Conservation (phyloP, 2,113 vertebrate genomes). For the Tiliqua scincoides region DNA sequence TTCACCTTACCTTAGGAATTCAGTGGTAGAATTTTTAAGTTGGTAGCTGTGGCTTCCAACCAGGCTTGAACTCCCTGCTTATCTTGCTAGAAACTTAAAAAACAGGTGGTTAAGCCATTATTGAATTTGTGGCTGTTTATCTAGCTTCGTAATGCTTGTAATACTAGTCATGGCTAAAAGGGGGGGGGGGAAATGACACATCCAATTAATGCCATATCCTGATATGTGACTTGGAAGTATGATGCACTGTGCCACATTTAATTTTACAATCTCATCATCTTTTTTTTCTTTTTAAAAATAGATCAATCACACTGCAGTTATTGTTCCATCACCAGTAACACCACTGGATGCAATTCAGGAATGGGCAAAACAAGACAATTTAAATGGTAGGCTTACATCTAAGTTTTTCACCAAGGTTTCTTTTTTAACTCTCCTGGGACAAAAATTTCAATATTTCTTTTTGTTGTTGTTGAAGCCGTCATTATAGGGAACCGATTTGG, state of each 20-base stretch:
- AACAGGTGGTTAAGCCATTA: background rate
- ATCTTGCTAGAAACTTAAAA: background rate
- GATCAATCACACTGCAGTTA: background rate
- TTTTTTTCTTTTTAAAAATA: background rate
- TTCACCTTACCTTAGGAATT: background rate
- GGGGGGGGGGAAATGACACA: background rate
- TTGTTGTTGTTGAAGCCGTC: background rate
- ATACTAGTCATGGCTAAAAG: background rate
- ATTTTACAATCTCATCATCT: slow-evolving; percentile 13
- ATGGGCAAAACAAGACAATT: slow-evolving; percentile 10
- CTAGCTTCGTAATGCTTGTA: background rate
- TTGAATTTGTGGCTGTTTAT: background rate
- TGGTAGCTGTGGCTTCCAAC: background rate
- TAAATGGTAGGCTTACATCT: slow-evolving; percentile 17
- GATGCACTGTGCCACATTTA: background rate
- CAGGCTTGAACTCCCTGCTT: no score
- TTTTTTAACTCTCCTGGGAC: background rate
- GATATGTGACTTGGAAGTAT: background rate
- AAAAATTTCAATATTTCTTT: slow-evolving; percentile 28
- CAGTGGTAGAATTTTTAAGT: background rate
- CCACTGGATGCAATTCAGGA: background rate
- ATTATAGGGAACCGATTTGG: background rate
- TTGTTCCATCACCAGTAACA: background rate
- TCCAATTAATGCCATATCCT: background rate
- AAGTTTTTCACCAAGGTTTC: slow-evolving; percentile 13